Evolutionary conservation across 2,113 vertebrate species (phyloP).

Genomic region (Miniopterus natalensis): DNA sequence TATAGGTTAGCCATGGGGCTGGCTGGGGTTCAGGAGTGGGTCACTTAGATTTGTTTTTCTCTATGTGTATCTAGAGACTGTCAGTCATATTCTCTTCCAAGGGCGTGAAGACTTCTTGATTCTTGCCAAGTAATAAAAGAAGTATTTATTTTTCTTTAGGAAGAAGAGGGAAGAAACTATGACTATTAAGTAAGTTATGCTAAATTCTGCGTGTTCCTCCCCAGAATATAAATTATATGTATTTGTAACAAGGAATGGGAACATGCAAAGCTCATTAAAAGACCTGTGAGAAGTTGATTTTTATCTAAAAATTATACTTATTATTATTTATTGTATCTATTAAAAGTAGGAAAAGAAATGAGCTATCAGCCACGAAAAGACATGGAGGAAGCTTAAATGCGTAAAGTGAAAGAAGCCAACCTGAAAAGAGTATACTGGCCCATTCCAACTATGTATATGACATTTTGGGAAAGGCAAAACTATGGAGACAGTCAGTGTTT

Average conservation of each 20-base stretch:
- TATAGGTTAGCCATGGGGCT: background rate
- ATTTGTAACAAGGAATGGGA: slow-evolving; percentile 26
- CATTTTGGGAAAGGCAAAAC: slow-evolving; percentile 4
- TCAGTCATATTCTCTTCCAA: background rate
- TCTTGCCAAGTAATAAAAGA: slow-evolving; percentile 29
- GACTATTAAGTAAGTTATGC: background rate
- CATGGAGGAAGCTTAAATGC: background rate
- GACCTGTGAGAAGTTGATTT: background rate
- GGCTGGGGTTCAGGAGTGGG: background rate
- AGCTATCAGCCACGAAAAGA: background rate
- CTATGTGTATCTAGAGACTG: background rate
- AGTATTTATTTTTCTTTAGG: slow-evolving; percentile 22
- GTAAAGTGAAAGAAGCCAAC: background rate
- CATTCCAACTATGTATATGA: background rate
- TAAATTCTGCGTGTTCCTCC: slow-evolving; percentile 27
- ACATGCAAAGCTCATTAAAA: background rate
- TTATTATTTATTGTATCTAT: background rate
- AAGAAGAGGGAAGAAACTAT: slow-evolving; percentile 32
- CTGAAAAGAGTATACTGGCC: background rate
- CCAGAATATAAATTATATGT: slow-evolving; percentile 7
- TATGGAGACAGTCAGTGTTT: background rate
- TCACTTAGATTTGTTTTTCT: slow-evolving; percentile 18
- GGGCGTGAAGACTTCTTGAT: background rate
- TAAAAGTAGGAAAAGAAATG: slow-evolving; percentile 6
- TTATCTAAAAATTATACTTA: background rate